Evolutionary conservation across 2,888 invertebrate species (phyloP).

Genomic region (Therioaphis trifolii): DNA sequence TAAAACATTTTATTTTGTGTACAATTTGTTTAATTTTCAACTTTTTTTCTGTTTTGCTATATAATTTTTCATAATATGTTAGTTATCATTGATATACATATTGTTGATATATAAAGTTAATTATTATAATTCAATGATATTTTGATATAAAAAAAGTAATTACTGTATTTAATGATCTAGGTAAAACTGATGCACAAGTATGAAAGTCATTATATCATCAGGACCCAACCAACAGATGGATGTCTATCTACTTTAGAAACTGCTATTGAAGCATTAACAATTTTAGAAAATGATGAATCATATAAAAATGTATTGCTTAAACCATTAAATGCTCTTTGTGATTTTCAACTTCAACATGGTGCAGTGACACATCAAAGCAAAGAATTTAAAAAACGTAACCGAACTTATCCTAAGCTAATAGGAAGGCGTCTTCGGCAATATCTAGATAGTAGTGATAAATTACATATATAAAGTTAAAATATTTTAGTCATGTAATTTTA

Average conservation of each 20-base stretch:
- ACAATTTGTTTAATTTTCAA: too few species aligned
- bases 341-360: constrained; percentile 89
- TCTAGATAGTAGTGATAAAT: constrained; percentile 66
- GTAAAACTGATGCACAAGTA: constrained; percentile 81
- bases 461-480: not conserved
- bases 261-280: constrained; percentile 81
- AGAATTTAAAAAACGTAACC: constrained; percentile 85
- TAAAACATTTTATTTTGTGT: too few species aligned
- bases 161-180: constrained; percentile 66
- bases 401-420: constrained; percentile 82
- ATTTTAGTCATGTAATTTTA: too few species aligned
- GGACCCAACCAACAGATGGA: constrained; percentile 92
- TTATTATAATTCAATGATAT: too few species aligned
- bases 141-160: too few species aligned
- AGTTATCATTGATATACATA: too few species aligned
- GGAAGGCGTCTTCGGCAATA: constrained; percentile 78
- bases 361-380: constrained; percentile 94
- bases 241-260: constrained; percentile 92
- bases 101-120: too few species aligned
- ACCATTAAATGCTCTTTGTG: constrained; percentile 85
- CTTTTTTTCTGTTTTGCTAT: too few species aligned
- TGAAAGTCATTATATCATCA: constrained; percentile 88
- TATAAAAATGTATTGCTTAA: constrained; percentile 78
- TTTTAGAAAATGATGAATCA: constrained; percentile 78
- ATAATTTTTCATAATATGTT: too few species aligned